Evolutionary conservation across 2,797 vertebrate genomes (phyloP).

Genomic region (Myotis pilosus): DNA sequence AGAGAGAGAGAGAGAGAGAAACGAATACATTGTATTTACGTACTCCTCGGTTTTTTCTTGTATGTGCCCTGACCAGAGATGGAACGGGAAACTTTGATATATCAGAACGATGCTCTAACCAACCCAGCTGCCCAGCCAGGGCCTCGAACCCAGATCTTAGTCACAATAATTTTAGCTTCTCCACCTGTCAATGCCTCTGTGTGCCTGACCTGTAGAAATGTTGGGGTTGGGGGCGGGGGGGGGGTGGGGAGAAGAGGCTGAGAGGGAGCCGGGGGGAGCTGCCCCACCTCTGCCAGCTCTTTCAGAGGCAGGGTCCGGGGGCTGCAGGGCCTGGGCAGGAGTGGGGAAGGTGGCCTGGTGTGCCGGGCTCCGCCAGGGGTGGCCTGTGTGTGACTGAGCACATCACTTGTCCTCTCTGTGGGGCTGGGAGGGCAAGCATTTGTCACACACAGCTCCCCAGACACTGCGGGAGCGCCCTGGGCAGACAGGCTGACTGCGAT

Average conservation of each 20-base stretch:
- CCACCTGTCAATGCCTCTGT: not conserved
- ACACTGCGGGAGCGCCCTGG: not conserved
- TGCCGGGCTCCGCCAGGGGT: not conserved
- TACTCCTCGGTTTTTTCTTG: not conserved
- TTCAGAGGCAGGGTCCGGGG: not conserved
- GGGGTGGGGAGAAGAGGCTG: not conserved
- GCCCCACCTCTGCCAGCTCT: not conserved
- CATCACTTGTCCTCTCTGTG: not conserved
- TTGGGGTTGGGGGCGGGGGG: too few relatives aligned
- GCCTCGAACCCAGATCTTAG: not conserved
- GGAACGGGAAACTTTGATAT: not conserved
- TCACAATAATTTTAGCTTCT: too few relatives aligned
- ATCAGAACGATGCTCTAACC: not conserved
- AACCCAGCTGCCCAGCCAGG: not conserved
- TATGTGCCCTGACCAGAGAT: not conserved
- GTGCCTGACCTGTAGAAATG: not conserved
- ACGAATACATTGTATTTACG: not conserved
- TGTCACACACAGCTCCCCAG: not conserved
- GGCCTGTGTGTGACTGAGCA: not conserved
- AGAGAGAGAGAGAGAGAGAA: not conserved
- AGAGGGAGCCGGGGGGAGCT: not conserved
- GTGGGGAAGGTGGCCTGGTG: too few relatives aligned
- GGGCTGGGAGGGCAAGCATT: not conserved
- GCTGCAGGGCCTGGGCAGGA: not conserved
- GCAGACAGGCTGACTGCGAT: not conserved